Evolutionary conservation across 2,797 vertebrate species (phyloP).

Genomic region (Artibeus lituratus): DNA sequence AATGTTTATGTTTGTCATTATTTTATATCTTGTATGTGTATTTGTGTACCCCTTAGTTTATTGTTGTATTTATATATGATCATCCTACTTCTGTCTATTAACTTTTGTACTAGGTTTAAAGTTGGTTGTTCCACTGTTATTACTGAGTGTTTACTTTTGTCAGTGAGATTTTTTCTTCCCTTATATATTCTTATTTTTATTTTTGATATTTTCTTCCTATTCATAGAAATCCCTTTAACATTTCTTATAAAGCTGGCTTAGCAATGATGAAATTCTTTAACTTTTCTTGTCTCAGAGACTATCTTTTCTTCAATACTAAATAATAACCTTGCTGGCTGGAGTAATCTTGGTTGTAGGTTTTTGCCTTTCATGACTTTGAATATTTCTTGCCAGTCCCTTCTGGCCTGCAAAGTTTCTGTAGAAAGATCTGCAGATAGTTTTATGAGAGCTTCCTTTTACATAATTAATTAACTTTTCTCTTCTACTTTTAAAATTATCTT

Average conservation of each 20-base stretch:
- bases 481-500: neutral
- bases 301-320: neutral
- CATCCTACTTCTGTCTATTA: neutral
- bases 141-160: neutral
- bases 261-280: neutral
- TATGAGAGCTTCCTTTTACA: neutral
- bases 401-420: neutral
- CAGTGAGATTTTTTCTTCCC: neutral
- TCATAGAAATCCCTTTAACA: neutral
- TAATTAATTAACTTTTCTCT: neutral
- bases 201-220: neutral
- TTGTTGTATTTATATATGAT: neutral
- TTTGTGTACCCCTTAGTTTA: neutral
- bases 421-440: neutral
- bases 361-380: neutral
- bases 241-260: neutral
- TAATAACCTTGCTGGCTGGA: neutral
- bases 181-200: neutral
- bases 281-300: neutral
- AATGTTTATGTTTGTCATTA: neutral
- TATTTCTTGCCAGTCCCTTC: neutral
- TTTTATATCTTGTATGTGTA: neutral
- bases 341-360: neutral
- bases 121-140: neutral
- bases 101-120: neutral